These are phyloP conservation scores for Malurus leucopterus DNA, from an alignment of 2,797 vertebrate species.

Conservation along the genomic window DNA sequence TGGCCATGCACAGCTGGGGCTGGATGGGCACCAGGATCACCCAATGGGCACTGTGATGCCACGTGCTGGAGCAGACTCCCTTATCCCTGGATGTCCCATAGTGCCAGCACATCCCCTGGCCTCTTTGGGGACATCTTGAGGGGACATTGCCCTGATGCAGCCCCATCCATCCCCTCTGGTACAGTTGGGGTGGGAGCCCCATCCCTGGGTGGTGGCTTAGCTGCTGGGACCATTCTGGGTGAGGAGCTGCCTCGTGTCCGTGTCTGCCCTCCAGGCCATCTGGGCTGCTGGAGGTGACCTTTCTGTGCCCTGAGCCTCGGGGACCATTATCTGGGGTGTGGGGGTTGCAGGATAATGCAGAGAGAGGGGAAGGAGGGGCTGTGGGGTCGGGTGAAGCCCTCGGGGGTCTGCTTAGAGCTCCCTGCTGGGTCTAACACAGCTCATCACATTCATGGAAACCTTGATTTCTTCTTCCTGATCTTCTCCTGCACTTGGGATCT, in stretches of 20 bases:
- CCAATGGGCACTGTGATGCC: background rate
- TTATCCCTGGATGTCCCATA: background rate
- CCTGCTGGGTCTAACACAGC: background rate
- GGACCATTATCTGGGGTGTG: background rate
- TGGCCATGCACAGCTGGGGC: background rate
- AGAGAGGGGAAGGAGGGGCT: background rate
- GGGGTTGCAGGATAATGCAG: background rate
- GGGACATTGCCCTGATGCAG: background rate
- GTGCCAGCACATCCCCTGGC: background rate
- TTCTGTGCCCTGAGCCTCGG: too few relatives aligned
- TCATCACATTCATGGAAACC: background rate
- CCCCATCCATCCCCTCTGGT: background rate
- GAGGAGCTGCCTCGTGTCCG: background rate
- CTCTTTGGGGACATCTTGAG: background rate
- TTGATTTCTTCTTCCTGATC: background rate
- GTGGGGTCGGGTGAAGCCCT: background rate
- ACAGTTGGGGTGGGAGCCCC: background rate
- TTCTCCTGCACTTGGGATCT: background rate
- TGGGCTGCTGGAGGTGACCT: background rate
- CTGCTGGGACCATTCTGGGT: background rate
- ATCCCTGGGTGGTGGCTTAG: background rate
- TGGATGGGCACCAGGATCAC: background rate
- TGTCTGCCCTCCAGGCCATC: background rate
- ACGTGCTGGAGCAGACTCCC: background rate
- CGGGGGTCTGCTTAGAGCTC: background rate